Base-by-base conservation (phyloP, 2,113 vertebrate species). In the Cinclus cinclus region DNA sequence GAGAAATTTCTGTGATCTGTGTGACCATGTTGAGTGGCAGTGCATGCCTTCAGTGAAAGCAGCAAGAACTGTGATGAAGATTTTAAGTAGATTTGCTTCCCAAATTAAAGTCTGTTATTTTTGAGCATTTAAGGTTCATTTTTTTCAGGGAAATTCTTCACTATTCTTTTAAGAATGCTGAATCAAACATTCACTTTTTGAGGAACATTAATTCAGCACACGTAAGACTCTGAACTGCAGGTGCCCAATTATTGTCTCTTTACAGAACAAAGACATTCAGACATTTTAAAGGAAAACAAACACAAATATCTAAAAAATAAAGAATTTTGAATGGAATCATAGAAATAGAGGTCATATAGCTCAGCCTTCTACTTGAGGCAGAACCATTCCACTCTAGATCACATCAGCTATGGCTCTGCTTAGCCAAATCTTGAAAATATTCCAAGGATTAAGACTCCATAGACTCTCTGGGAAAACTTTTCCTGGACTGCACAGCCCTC, bases 21-120 rank as follows among this genome's bases (percentile, higher is more conserved):
- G 0, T 25, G 31, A 22, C 11, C 19, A 6, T 49, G 68, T 10
- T 3, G 5, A 39, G 17, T 44, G 24, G 42, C 12, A 49, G 9
- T 35, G 19, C 16, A 17, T 16, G 15, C 23, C 23, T 62, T 44
- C 39, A 70, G 11, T 49, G 55, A 80, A 50, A 65, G 50, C 33
- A 33, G 7, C 55, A 37, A 70, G 60, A 70, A 7, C 6, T 49
- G 23, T 13, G 42, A 47, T 14, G 10, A 10, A 87, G 56, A 68
- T 9, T 81, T 83, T 37, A 49, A 52, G 6, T 22, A 56, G 35
- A 47, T 37, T 67, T 81, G 9, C 5, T 46, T 77, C 18, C 22
- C 20, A 74, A 52, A 30, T 25, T 33, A 25, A 84, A 67, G 15
- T 53, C 35, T 71, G 31, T 30, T 59, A 35, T 28, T 59, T 85